A percentile compares a stretch with the other conserved stretches of the same genome.
Conservation (phyloP, 2,888 invertebrate species). For the Andrena hattorfiana region DNA sequence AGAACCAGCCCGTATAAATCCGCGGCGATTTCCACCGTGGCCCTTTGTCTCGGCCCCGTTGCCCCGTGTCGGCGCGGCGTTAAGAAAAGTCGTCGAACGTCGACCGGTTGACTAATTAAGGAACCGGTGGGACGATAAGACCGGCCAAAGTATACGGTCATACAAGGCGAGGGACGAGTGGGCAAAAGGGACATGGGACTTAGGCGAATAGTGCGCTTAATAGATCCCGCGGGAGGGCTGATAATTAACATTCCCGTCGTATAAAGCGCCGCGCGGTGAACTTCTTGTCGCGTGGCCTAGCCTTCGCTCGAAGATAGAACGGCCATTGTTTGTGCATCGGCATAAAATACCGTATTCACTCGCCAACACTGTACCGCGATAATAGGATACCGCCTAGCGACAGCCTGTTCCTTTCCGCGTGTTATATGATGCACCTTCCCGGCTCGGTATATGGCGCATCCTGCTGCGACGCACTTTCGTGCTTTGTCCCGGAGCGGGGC, state of each 20-base stretch:
- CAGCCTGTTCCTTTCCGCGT: constrained; percentile 57
- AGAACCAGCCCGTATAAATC: not conserved
- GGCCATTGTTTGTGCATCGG: constrained; percentile 63
- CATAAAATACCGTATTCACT: constrained; percentile 64
- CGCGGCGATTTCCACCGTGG: constrained; percentile 14
- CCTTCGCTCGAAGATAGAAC: constrained; percentile 52
- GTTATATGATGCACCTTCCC: constrained; percentile 53
- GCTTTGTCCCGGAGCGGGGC: not conserved
- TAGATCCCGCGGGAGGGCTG: constrained; percentile 65
- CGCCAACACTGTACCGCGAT: constrained; percentile 50
- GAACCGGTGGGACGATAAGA: constrained; percentile 44
- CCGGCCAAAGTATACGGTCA: constrained; percentile 26
- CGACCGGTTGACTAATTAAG: constrained; percentile 57
- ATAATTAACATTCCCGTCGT: constrained; percentile 69
- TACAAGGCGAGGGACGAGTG: not conserved
- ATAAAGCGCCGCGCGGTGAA: constrained; percentile 55
- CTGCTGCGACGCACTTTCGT: constrained; percentile 53
- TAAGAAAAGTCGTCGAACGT: constrained; percentile 42
- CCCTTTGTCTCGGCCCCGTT: constrained; percentile 25
- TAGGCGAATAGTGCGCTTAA: constrained; percentile 61
- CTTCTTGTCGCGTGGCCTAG: constrained; percentile 66
- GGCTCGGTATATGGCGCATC: constrained; percentile 49
- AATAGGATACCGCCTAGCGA: constrained; percentile 60
- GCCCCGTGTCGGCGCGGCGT: constrained; percentile 27
- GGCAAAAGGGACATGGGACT: not conserved